phyloP scores from a whole-genome alignment of 2,113 vertebrate genomes.

The Corvus cornix region DNA sequence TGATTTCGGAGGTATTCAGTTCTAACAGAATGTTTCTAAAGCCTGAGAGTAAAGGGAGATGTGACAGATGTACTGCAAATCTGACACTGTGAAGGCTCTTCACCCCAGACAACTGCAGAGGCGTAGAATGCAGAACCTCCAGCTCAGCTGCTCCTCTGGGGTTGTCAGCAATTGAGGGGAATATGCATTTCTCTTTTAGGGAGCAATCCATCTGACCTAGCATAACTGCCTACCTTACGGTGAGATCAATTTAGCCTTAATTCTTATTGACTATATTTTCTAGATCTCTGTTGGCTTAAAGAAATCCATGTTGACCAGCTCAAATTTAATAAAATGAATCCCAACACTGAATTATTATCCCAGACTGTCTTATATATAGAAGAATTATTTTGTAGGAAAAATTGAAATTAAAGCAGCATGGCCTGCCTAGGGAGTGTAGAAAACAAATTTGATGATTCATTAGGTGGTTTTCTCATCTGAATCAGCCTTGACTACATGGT shows the following conservation, averaged over 20 bases:
- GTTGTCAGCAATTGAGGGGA: neutral
- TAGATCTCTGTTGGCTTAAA: neutral
- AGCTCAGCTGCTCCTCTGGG: neutral
- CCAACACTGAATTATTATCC: neutral
- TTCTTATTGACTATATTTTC: neutral
- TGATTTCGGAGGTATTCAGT: neutral
- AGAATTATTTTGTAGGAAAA: neutral
- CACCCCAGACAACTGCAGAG: neutral
- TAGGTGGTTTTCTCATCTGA: neutral
- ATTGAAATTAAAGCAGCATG: neutral
- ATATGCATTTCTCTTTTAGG: constrained; percentile 9
- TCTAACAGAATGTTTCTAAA: neutral
- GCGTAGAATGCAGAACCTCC: neutral
- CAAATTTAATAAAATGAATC: neutral
- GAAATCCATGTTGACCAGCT: neutral
- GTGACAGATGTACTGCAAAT: neutral
- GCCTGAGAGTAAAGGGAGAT: neutral
- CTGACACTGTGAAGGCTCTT: neutral
- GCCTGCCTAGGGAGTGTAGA: neutral
- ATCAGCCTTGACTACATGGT: neutral
- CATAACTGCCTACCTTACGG: neutral
- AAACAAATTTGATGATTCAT: neutral
- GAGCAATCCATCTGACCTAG: neutral
- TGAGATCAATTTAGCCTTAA: neutral
- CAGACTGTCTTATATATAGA: neutral